Percentiles rank a stretch among this genome's conserved stretches.
Conservation (phyloP, 2,113 vertebrate genomes). For the Phaetusa simplex region DNA sequence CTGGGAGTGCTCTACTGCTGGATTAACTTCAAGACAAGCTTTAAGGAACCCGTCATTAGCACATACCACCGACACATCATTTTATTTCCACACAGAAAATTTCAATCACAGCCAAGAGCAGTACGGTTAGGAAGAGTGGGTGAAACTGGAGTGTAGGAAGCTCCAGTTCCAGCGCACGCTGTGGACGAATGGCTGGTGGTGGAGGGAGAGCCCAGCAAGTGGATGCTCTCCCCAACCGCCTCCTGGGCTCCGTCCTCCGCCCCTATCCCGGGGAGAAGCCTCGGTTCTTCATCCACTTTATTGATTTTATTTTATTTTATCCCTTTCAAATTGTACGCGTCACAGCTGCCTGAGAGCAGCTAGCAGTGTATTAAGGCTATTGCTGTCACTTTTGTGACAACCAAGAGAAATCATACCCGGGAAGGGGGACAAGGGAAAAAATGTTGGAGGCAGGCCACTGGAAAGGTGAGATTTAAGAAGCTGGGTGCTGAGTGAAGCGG, state of each 20-base stretch:
- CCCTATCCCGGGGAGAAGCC: background rate
- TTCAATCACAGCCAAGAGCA: background rate
- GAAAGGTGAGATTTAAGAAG: background rate
- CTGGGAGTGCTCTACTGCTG: background rate
- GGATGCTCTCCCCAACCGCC: background rate
- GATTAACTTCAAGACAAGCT: background rate
- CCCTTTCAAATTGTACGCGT: fast-evolving
- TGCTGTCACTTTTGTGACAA: background rate
- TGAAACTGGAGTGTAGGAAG: background rate
- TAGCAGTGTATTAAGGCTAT: background rate
- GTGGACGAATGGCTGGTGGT: fast-evolving
- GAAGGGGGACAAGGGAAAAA: background rate
- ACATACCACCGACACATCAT: no score
- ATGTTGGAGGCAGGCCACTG: background rate
- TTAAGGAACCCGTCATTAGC: background rate
- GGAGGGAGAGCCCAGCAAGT: background rate
- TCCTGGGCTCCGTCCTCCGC: background rate
- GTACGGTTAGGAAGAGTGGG: background rate
- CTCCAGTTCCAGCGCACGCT: fast-evolving
- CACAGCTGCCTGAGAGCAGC: background rate
- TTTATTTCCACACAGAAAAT: background rate
- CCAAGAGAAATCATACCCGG: background rate
- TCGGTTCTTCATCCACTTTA: background rate
- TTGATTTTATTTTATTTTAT: background rate
- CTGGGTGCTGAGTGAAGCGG: no score